Conservation (phyloP, 2,113 vertebrate species). For the Tringa solitaria region DNA sequence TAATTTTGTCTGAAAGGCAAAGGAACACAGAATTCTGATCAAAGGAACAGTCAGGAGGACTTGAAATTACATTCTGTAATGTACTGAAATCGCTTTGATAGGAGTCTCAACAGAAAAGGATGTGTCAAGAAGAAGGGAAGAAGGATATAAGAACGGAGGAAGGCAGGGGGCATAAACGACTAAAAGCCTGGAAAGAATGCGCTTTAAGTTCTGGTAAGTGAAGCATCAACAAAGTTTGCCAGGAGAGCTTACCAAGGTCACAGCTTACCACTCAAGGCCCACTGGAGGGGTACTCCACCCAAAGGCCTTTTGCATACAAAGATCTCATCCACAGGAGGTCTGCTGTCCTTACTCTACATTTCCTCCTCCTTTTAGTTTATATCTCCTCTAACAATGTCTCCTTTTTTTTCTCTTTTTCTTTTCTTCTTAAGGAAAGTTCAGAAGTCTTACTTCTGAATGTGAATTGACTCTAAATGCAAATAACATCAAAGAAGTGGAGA, state of each 20-base stretch:
- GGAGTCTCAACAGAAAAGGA: neutral
- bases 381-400: neutral
- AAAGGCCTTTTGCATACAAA: neutral
- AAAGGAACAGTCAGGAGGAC: neutral
- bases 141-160: neutral
- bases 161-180: accelerated
- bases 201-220: neutral
- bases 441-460: neutral
- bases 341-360: neutral
- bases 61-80: neutral
- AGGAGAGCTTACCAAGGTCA: neutral
- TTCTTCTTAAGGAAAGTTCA: neutral
- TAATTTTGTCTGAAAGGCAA: neutral
- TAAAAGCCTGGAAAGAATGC: neutral
- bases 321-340: neutral
- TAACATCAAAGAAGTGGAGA: neutral
- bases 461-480: neutral
- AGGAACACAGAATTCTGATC: neutral
- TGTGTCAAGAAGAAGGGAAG: neutral
- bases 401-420: neutral
- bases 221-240: neutral
- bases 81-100: neutral
- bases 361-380: neutral
- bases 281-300: neutral
- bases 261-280: neutral